Evolutionary conservation across 2,888 invertebrate species (phyloP).

Genomic region (Yponomeuta malinellus): DNA sequence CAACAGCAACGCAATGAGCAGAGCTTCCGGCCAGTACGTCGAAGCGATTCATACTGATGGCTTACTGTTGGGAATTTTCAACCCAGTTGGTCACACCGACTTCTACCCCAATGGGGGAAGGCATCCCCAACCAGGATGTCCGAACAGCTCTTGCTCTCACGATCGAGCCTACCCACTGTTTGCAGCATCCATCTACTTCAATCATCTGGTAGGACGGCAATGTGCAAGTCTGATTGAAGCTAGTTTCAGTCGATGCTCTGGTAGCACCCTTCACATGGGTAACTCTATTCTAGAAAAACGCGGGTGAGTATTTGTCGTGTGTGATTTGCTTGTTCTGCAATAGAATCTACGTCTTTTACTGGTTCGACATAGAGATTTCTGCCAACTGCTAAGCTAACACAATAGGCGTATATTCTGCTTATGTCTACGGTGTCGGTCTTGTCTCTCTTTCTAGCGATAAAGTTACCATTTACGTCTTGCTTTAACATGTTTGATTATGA

Average conservation of each 20-base stretch:
- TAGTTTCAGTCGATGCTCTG: conserved; percentile 35
- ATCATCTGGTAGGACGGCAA: conserved; percentile 41
- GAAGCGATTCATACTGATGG: conserved; percentile 61
- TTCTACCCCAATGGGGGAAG: conserved; percentile 63
- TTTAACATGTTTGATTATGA: too few species aligned
- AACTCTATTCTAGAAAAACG: conserved; percentile 39
- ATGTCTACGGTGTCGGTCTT: too few species aligned
- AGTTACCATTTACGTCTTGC: too few species aligned
- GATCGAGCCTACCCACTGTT: conserved; percentile 43
- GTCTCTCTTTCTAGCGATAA: too few species aligned
- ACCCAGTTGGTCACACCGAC: conserved; percentile 43
- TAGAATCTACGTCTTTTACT: background rate
- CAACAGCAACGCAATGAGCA: conserved; percentile 39
- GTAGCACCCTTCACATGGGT: conserved; percentile 39
- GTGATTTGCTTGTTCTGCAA: too few species aligned
- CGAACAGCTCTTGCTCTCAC: conserved; percentile 49
- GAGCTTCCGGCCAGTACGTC: conserved; percentile 42
- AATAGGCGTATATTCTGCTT: too few species aligned
- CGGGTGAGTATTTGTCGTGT: conserved; percentile 31
- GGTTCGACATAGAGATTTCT: background rate
- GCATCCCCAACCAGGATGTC: conserved; percentile 54
- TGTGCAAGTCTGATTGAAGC: conserved; percentile 43
- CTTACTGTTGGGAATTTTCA: conserved; percentile 46
- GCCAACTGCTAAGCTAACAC: too few species aligned
- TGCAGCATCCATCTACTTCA: conserved; percentile 42